Conservation (phyloP, 2,888 invertebrate species). For the Pammene fasciana region DNA sequence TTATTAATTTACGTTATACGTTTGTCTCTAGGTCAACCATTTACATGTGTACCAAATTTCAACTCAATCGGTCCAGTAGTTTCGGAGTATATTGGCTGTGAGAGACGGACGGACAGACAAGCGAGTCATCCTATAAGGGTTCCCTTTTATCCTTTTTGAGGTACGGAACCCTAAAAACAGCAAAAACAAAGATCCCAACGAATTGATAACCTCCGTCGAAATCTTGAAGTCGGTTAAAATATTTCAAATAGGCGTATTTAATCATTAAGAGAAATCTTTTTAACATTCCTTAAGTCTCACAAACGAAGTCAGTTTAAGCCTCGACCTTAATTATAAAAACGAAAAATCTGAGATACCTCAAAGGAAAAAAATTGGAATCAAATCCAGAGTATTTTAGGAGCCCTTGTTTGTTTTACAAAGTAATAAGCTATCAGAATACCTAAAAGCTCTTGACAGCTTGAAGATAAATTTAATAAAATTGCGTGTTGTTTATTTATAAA, state of each 20-base stretch:
- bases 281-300: not conserved
- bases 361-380: conserved; percentile 32
- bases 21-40: too few relatives aligned
- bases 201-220: too few relatives aligned
- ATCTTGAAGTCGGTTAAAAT: too few relatives aligned
- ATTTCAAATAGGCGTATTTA: not conserved
- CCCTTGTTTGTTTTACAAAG: conserved; percentile 31
- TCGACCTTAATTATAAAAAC: conserved; percentile 29
- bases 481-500: not conserved
- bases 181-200: too few relatives aligned
- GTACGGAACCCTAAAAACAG: too few relatives aligned
- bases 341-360: conserved; percentile 20
- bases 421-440: conserved; percentile 30
- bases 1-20: too few relatives aligned
- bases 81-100: too few relatives aligned
- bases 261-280: conserved; percentile 12
- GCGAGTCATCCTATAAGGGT: too few relatives aligned
- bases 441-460: not conserved
- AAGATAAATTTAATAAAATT: not conserved
- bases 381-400: not conserved
- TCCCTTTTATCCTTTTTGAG: too few relatives aligned
- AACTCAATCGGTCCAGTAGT: too few relatives aligned
- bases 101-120: too few relatives aligned
- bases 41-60: too few relatives aligned
- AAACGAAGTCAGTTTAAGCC: conserved; percentile 18